Evolutionary conservation across 2,888 invertebrate genomes (phyloP).

Genomic region (Pherbina coryleti): DNA sequence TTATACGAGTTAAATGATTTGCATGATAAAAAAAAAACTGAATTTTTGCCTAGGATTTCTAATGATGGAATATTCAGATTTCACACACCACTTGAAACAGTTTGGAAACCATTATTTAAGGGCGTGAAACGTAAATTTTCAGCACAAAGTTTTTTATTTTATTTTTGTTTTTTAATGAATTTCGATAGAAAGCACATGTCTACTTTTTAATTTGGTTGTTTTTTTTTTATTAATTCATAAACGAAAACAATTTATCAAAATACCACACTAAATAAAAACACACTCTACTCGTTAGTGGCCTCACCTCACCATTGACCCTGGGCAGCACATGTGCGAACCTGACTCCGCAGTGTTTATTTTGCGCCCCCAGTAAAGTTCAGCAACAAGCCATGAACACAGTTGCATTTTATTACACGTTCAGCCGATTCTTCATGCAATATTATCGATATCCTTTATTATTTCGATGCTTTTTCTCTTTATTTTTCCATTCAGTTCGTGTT

Average conservation of each 20-base stretch:
- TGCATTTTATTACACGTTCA: constrained; percentile 31
- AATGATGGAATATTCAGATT: no score
- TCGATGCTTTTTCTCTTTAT: neutral
- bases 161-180: no score
- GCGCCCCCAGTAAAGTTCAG: neutral
- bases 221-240: constrained; percentile 18
- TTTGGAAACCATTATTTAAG: no score
- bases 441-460: constrained; percentile 1
- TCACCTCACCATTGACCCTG: constrained; percentile 15
- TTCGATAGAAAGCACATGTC: neutral
- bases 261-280: constrained; percentile 5
- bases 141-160: no score
- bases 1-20: no score
- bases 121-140: no score
- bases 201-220: neutral
- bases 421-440: constrained; percentile 21
- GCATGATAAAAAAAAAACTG: no score
- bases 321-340: constrained; percentile 2
- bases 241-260: constrained; percentile 24
- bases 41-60: no score
- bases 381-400: constrained; percentile 20
- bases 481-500: neutral
- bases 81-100: no score
- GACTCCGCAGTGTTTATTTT: neutral
- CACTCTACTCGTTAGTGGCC: constrained; percentile 19